Percentiles rank a stretch among this genome's conserved stretches.
Conservation (phyloP, 2,888 invertebrate species). For the Lithophane leautieri region DNA sequence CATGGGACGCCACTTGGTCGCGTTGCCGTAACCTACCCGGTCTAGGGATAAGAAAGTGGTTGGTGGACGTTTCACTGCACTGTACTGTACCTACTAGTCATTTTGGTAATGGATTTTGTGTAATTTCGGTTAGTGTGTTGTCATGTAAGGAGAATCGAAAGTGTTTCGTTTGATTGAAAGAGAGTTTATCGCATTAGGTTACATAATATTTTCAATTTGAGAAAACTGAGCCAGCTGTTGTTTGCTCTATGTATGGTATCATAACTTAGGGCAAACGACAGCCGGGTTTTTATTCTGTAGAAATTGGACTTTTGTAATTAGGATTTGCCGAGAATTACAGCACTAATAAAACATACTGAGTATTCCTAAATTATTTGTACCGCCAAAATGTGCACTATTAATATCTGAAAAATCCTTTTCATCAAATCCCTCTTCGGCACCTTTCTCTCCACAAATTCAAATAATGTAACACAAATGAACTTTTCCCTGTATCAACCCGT, state of each 20-base stretch:
- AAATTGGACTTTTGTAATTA: too few species aligned
- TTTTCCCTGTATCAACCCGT: slow-evolving; percentile 39
- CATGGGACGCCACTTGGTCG: slow-evolving; percentile 84
- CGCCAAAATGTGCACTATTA: too few species aligned
- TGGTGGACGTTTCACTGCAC: slow-evolving; percentile 12
- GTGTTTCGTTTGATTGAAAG: slow-evolving; percentile 29
- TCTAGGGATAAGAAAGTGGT: slow-evolving; percentile 39
- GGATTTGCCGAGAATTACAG: too few species aligned
- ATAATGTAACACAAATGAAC: slow-evolving; percentile 44
- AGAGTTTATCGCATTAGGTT: slow-evolving; percentile 25
- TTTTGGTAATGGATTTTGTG: slow-evolving; percentile 60
- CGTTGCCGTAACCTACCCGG: slow-evolving; percentile 76
- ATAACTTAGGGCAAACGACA: neutral
- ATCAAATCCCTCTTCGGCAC: too few species aligned
- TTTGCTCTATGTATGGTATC: neutral
- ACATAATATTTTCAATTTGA: neutral
- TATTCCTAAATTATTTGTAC: neutral
- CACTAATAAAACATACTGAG: too few species aligned
- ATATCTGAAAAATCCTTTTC: neutral
- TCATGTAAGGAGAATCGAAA: slow-evolving; percentile 24
- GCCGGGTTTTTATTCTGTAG: neutral
- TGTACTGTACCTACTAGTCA: slow-evolving; percentile 26
- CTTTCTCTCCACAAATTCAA: slow-evolving; percentile 6
- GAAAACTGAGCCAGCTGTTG: neutral
- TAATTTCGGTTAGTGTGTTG: slow-evolving; percentile 44